Evolutionary conservation across 2,888 invertebrate genomes (phyloP).

Genomic region (Apomyelois bistriatella): DNA sequence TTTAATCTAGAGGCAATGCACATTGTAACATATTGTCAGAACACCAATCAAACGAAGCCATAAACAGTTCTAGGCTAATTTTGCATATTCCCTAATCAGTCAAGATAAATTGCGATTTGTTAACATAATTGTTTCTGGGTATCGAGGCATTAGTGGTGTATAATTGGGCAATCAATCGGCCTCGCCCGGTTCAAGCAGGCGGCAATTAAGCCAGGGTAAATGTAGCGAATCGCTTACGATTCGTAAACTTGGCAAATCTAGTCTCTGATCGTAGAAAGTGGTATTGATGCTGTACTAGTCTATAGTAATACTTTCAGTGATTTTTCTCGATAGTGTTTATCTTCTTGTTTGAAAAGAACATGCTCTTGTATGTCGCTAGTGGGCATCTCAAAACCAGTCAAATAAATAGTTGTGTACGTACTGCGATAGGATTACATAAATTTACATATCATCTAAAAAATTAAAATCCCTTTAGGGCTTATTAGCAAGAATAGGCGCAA

Average conservation of each 20-base stretch:
- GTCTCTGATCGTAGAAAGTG: conserved; percentile 11
- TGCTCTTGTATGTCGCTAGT: too few species aligned
- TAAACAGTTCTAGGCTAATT: not conserved
- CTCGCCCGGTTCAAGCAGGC: conserved; percentile 43
- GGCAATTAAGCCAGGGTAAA: conserved; percentile 50
- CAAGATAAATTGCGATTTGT: conserved; percentile 26
- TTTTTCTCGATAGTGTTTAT: too few species aligned
- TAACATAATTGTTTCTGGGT: conserved; percentile 30
- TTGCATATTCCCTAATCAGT: not conserved
- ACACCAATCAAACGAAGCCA: not conserved
- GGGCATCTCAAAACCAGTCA: too few species aligned
- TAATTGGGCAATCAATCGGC: conserved; percentile 69
- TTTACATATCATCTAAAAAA: too few species aligned
- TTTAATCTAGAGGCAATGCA: too few species aligned
- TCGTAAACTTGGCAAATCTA: conserved; percentile 23
- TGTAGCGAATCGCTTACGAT: conserved; percentile 38
- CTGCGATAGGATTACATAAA: too few species aligned
- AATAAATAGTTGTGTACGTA: too few species aligned
- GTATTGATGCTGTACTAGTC: not conserved
- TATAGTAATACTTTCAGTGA: too few species aligned
- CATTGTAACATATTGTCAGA: not conserved
- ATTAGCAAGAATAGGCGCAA: too few species aligned
- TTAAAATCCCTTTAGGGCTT: too few species aligned
- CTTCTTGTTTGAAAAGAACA: too few species aligned
- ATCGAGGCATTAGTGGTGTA: conserved; percentile 42